A percentile compares a stretch with the other conserved stretches of the same genome.
Evolutionary conservation across 2,797 vertebrate genomes (phyloP).

Genomic region (Eulemur mongoz): DNA sequence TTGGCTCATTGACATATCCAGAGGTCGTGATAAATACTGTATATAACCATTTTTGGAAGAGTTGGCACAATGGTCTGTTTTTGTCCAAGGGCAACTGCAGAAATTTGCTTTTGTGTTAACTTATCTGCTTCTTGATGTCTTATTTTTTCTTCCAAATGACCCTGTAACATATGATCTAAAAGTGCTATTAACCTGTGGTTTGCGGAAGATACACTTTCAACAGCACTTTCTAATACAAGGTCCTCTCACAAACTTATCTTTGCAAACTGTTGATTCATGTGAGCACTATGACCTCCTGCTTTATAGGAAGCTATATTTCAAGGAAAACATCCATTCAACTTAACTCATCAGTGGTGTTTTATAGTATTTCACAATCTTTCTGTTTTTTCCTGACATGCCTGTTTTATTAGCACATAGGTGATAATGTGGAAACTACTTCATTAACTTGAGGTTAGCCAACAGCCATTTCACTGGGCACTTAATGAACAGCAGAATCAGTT

Average conservation of each 20-base stretch:
- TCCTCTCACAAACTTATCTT: not conserved
- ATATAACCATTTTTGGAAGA: not conserved
- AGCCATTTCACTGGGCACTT: constrained; percentile 22
- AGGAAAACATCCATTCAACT: not conserved
- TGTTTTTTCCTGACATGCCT: constrained; percentile 10
- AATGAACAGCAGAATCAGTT: constrained; percentile 42
- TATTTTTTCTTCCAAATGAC: constrained; percentile 6
- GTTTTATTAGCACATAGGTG: constrained; percentile 36
- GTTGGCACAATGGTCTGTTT: not conserved
- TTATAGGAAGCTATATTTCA: not conserved
- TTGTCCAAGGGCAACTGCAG: not conserved
- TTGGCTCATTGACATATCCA: not conserved
- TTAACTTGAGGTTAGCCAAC: constrained; percentile 47
- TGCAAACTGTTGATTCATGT: not conserved
- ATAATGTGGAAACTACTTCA: constrained; percentile 56
- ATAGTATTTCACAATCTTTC: not conserved
- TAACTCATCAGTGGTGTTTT: not conserved
- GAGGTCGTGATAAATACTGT: constrained; percentile 12
- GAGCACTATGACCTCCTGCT: not conserved
- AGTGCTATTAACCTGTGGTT: not conserved
- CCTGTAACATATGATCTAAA: not conserved
- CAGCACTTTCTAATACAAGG: not conserved
- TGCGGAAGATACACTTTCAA: not conserved
- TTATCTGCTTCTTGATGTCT: not conserved
- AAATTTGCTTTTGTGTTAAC: constrained; percentile 29